Conservation (phyloP, 1,140 invertebrate species). For the Drosophila arawakana region DNA sequence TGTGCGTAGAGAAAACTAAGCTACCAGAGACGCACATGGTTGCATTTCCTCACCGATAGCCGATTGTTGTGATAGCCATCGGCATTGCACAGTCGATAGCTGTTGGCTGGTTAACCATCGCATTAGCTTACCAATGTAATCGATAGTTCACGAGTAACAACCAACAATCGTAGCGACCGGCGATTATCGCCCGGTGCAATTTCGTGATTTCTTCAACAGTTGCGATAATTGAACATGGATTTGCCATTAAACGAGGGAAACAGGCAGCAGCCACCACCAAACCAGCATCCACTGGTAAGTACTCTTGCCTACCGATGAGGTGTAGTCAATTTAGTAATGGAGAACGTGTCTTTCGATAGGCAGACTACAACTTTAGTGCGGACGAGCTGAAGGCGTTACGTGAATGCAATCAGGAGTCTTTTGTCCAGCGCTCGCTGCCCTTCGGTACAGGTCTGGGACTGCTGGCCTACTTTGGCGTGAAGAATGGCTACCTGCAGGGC, state of each 20-base stretch:
- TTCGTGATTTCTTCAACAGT: conserved; percentile 25
- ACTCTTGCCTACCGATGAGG: too few species aligned
- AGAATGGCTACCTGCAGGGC: conserved; percentile 85
- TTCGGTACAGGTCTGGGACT: conserved; percentile 87
- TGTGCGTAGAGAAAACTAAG: too few species aligned
- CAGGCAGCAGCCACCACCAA: conserved; percentile 16
- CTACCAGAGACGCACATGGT: too few species aligned
- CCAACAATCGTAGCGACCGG: conserved; percentile 23
- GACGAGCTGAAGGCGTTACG: conserved; percentile 87
- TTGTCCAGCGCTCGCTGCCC: conserved; percentile 89
- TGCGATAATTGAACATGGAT: conserved; percentile 49
- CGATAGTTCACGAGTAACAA: conserved; percentile 1
- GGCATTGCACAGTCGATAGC: too few species aligned
- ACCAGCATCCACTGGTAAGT: conserved; percentile 67
- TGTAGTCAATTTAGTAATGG: too few species aligned
- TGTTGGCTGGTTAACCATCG: too few species aligned
- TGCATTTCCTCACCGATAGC: too few species aligned
- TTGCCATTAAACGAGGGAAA: conserved; percentile 46
- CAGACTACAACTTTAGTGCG: conserved; percentile 84
- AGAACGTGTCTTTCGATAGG: conserved; percentile 64
- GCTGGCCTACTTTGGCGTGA: conserved; percentile 87
- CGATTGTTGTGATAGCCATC: too few species aligned
- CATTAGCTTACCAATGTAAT: conserved; percentile 17
- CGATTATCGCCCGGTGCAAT: conserved; percentile 35
- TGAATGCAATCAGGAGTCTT: conserved; percentile 90